Evolutionary conservation across 2,888 invertebrate species (phyloP), one percentile per base, ranked within the genome.

Genomic region (Trachelus stipa): DNA sequence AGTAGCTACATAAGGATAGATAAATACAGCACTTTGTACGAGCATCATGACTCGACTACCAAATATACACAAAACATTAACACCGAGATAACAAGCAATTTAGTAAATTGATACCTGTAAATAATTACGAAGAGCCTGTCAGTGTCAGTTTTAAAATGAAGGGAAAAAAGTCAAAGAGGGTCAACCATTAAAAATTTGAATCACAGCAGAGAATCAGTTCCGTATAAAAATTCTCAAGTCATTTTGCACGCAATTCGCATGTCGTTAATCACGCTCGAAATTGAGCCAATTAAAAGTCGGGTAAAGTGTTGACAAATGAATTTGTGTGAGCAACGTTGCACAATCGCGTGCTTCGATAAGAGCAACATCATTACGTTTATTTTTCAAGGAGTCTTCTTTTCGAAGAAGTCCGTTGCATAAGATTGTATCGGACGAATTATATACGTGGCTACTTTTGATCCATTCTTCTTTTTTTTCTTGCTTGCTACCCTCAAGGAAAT

Each of bases 251-350:
- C 77, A 76, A 79, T 77, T 74, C 77, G 77, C 56, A 73, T 35
- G 56, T 77, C 76, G 73, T 81, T 81, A 80, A 73, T 73, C 77
- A 75, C 75, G 33, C 77, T 74, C 76, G 79, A 68, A 76, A 73
- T 73, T 77, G 34, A 34, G 4, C 15, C 40, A 56, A 23, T 37
- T n/a, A 56, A 31, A 12, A 35, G 31, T 11, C 56, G 56, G 23
- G 1, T 23, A 56, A 23, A 56, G 23, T 56, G 23, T 56, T 56
- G 23, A 56, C 56, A 56, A 56, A 23, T 56, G 56, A 1, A 56
- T 23, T 56, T 56, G 56, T 56, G 56, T 9, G 15, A 56, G 23
- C 2, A 56, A 56, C 23, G 23, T 56, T 23, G 23, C 23, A 56
- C 56, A 56, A 23, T 56, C 23, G 9, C 56, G 23, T 1, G 23